Percentiles rank a stretch among this genome's conserved stretches.
phyloP scores from a whole-genome alignment of 2,888 invertebrate species.

The Caradrina kadenii region DNA sequence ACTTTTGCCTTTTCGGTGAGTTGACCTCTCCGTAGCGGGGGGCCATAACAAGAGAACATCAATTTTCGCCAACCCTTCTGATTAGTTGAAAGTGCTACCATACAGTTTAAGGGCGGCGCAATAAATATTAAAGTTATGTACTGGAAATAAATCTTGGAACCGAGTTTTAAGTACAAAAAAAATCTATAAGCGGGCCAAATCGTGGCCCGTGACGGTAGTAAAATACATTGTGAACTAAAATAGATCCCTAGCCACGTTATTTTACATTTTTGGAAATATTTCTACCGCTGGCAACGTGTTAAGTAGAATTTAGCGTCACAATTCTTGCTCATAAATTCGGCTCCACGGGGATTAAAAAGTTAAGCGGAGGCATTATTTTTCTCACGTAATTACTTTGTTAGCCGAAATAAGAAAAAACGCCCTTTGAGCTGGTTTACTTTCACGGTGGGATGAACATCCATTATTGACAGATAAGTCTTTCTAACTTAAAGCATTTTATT shows the following conservation, averaged over 20 bases:
- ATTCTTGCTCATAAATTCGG: slow-evolving; percentile 68
- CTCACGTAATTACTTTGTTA: slow-evolving; percentile 69
- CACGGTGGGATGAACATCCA: slow-evolving; percentile 51
- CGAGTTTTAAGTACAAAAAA: neutral
- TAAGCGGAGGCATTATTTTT: slow-evolving; percentile 68
- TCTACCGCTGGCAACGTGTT: slow-evolving; percentile 54
- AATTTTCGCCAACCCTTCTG: slow-evolving; percentile 13
- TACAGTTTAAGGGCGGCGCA: neutral
- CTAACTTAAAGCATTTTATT: slow-evolving; percentile 45
- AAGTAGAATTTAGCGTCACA: slow-evolving; percentile 70
- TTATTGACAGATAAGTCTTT: slow-evolving; percentile 61
- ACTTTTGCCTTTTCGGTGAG: slow-evolving; percentile 34
- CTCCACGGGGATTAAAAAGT: slow-evolving; percentile 68
- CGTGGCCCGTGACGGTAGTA: slow-evolving; percentile 27
- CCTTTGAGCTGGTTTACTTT: slow-evolving; percentile 62
- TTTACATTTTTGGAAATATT: slow-evolving; percentile 63
- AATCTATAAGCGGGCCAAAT: slow-evolving; percentile 1
- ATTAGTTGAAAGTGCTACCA: slow-evolving; percentile 22
- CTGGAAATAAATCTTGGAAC: slow-evolving; percentile 1
- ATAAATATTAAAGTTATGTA: slow-evolving; percentile 30
- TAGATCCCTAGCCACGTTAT: slow-evolving; percentile 56
- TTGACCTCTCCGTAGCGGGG: slow-evolving; percentile 21
- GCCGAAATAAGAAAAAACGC: slow-evolving; percentile 59
- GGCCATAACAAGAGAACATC: slow-evolving; percentile 10
- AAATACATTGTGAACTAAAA: slow-evolving; percentile 52